Evolutionary conservation across 1,140 invertebrate genomes (phyloP).

Genomic region (Ips nitidus): DNA sequence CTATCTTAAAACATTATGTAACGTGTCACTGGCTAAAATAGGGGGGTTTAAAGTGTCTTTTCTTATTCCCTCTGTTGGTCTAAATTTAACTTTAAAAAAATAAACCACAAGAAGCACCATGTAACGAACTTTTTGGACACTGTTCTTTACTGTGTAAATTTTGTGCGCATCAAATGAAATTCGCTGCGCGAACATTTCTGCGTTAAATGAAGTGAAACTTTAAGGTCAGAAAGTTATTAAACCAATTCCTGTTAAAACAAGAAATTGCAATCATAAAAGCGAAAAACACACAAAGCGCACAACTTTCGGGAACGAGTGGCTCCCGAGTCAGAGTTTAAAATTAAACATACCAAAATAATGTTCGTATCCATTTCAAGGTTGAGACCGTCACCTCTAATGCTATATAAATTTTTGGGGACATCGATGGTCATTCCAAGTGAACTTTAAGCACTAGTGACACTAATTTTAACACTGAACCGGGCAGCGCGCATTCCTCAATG

Average conservation of each 20-base stretch:
- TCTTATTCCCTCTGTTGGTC: no score
- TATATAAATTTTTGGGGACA: slow-evolving; percentile 22
- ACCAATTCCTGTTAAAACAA: slow-evolving; percentile 2
- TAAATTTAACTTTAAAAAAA: no score
- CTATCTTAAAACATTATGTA: no score
- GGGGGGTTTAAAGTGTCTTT: no score
- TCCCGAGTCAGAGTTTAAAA: slow-evolving; percentile 21
- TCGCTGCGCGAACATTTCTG: no score
- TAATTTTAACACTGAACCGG: slow-evolving; percentile 3
- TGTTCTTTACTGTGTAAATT: no score
- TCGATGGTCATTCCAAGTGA: slow-evolving; percentile 14
- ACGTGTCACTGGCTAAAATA: no score
- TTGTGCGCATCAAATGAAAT: no score
- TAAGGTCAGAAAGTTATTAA: no score
- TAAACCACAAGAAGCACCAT: no score
- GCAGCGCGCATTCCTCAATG: not conserved
- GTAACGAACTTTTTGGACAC: no score
- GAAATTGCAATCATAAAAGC: slow-evolving; percentile 20
- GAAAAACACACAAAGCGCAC: slow-evolving; percentile 24
- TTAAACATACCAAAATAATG: slow-evolving; percentile 36
- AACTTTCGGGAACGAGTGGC: slow-evolving; percentile 7
- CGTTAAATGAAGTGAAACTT: no score
- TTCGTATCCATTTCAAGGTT: slow-evolving; percentile 38
- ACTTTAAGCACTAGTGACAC: slow-evolving; percentile 15
- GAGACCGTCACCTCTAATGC: slow-evolving; percentile 28